phyloP scores from a whole-genome alignment of 2,113 vertebrate genomes.

The Craseonycteris thonglongyai region DNA sequence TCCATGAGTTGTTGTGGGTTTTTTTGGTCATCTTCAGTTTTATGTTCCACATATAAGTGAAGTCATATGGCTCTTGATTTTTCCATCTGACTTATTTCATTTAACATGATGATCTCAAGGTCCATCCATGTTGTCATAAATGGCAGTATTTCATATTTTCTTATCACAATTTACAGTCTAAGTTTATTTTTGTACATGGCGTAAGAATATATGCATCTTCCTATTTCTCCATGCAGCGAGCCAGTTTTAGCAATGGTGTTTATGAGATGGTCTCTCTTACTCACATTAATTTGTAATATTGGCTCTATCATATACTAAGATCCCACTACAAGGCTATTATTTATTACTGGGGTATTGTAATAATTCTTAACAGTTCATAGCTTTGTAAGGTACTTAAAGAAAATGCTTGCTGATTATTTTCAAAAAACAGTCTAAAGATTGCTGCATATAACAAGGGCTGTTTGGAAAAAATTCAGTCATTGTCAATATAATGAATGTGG shows the following conservation, averaged over 20 bases:
- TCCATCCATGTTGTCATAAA: too few relatives aligned
- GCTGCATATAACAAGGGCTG: too few relatives aligned
- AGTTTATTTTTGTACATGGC: neutral
- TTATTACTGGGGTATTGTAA: neutral
- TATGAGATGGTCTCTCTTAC: neutral
- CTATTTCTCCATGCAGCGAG: neutral
- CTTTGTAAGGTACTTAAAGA: neutral
- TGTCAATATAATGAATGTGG: too few relatives aligned
- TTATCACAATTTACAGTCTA: too few relatives aligned
- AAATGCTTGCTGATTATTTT: neutral
- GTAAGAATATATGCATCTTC: neutral
- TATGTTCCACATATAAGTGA: too few relatives aligned
- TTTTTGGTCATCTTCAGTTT: too few relatives aligned
- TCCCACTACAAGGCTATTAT: neutral
- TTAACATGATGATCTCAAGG: too few relatives aligned
- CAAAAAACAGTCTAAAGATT: neutral
- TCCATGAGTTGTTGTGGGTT: too few relatives aligned
- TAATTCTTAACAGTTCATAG: neutral
- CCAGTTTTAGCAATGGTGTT: neutral
- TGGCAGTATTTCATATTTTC: too few relatives aligned
- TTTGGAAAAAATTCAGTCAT: too few relatives aligned
- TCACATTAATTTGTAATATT: neutral
- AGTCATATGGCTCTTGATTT: too few relatives aligned
- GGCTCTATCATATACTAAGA: neutral
- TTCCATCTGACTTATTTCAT: too few relatives aligned